A percentile compares a stretch with the other conserved stretches of the same genome.
These are phyloP conservation scores for Oceanodroma leucorhoa DNA, from an alignment of 2,797 vertebrate genomes.

Conservation along the genomic window DNA sequence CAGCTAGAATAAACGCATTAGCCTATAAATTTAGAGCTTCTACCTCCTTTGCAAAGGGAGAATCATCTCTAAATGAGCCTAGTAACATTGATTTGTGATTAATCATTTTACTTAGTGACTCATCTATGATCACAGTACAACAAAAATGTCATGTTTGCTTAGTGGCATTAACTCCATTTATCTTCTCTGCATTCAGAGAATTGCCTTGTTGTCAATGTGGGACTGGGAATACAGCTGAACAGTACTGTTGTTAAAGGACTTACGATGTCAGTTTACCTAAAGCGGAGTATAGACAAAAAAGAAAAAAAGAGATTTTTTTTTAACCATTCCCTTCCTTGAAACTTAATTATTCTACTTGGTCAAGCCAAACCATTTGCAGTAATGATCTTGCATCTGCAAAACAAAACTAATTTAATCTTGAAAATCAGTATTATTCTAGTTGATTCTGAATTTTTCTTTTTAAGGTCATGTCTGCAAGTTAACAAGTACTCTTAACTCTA, in stretches of 20 bases:
- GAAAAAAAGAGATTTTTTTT: not conserved
- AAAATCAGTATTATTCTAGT: not conserved
- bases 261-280: conserved; percentile 12
- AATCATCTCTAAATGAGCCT: conserved; percentile 77
- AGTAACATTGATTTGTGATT: conserved; percentile 80
- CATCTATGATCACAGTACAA: conserved; percentile 74
- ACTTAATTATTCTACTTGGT: not conserved
- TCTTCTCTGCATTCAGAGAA: conserved; percentile 70
- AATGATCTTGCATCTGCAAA: not conserved
- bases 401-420: not conserved
- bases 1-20: conserved; percentile 79
- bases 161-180: conserved; percentile 76
- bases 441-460: not conserved
- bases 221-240: conserved; percentile 43
- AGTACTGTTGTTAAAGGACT: conserved; percentile 27
- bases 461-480: not conserved
- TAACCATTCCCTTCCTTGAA: not conserved
- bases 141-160: conserved; percentile 78
- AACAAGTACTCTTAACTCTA: not conserved
- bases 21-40: conserved; percentile 73
- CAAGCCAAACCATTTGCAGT: not conserved
- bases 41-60: conserved; percentile 68
- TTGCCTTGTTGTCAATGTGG: conserved; percentile 71
- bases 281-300: not conserved
- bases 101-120: conserved; percentile 80